Evolutionary conservation across 1,140 invertebrate genomes (phyloP).

Genomic region (Belonocnema kinseyi): DNA sequence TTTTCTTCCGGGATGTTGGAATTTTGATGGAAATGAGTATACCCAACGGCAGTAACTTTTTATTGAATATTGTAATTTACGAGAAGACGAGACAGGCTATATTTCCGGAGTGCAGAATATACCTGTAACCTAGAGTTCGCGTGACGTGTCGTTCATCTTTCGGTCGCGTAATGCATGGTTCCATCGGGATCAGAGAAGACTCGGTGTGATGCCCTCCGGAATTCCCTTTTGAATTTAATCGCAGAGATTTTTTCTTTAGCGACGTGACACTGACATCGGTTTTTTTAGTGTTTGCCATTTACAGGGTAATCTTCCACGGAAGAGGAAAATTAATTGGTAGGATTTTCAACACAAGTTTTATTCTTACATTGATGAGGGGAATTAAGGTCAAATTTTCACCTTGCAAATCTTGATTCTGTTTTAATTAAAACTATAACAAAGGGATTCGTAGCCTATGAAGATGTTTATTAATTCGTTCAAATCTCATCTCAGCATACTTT

Average conservation of each 20-base stretch:
- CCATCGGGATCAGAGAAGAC: constrained; percentile 13
- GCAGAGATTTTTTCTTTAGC: constrained; percentile 5
- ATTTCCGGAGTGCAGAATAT: constrained; percentile 12
- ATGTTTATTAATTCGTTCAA: too few relatives aligned
- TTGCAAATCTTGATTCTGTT: too few relatives aligned
- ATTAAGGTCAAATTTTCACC: too few relatives aligned
- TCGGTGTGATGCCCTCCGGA: background rate
- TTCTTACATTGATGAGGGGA: too few relatives aligned
- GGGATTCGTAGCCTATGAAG: too few relatives aligned
- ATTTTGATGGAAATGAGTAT: background rate
- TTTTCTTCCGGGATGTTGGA: too few relatives aligned
- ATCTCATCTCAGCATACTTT: too few relatives aligned
- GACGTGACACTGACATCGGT: background rate
- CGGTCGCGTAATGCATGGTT: constrained; percentile 33
- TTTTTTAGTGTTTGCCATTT: background rate
- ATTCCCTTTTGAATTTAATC: constrained; percentile 24
- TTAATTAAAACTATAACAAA: too few relatives aligned
- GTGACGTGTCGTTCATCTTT: constrained; percentile 37
- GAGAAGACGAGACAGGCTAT: background rate
- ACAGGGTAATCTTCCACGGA: background rate
- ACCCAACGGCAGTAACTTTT: background rate
- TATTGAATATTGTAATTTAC: background rate
- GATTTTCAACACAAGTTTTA: too few relatives aligned
- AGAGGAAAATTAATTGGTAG: background rate
- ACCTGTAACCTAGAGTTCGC: constrained; percentile 30